Percentiles rank a stretch among this genome's conserved stretches.
Evolutionary conservation across 2,797 vertebrate species (phyloP).

Genomic region (Lycodopsis pacificus): DNA sequence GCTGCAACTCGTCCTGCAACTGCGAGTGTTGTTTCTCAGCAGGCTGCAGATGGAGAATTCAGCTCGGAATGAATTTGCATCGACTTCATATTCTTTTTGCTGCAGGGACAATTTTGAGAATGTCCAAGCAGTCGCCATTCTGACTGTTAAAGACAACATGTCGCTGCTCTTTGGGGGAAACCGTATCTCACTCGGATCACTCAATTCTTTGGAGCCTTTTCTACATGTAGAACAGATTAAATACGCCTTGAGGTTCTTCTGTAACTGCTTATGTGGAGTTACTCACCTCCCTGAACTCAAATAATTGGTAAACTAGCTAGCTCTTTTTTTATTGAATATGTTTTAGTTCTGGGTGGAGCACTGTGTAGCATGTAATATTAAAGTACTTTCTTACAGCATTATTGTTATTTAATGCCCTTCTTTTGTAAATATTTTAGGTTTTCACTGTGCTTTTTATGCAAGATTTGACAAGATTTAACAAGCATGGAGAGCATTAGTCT

Average conservation of each 20-base stretch:
- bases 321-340: background rate
- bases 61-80: background rate
- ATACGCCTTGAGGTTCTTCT: background rate
- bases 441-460: too few species aligned
- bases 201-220: background rate
- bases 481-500: too few species aligned
- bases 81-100: background rate
- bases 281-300: too few species aligned
- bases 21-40: background rate
- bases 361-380: background rate
- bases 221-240: background rate
- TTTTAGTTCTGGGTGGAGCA: background rate
- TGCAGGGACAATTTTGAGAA: background rate
- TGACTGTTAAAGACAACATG: background rate
- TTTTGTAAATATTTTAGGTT: background rate
- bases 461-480: too few species aligned
- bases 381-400: background rate
- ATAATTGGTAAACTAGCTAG: too few species aligned
- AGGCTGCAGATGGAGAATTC: background rate
- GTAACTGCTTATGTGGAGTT: background rate
- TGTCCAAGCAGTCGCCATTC: background rate
- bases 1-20: background rate
- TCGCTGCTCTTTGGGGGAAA: background rate
- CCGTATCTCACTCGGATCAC: background rate
- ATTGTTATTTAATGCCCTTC: background rate